Base-by-base conservation (phyloP, 30 jellyfish, hydroid and myxozoan species). In the Sanderia malayensis region DNA sequence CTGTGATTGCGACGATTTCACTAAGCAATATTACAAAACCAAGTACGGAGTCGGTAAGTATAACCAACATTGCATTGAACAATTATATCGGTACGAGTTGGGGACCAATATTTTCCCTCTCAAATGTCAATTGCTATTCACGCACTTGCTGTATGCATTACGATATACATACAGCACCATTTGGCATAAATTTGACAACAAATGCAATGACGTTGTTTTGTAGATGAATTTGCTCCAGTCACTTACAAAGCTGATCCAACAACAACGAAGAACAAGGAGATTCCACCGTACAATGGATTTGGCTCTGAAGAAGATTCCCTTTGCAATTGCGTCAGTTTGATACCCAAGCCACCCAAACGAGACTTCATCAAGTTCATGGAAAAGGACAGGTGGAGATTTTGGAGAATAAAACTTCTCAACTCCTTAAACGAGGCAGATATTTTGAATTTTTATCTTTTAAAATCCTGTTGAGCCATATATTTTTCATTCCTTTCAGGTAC, bases 261-360 rank as follows among this genome's bases (percentile, higher is more conserved):
- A 0, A 57, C 83, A 44, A 31, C 37, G 31, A 67, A 83, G 20
- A 65, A 61, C 57, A 75, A 92, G 46, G 98, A 83, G 52, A 71
- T 76, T 22, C 96, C 96, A n/a, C 96, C 94, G n/a, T 90, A 90
- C 78, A 90, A 90, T 46, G 95, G 93, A 8, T 82, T 90, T 79
- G 98, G 98, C 1, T 90, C 96, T 1, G 98, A 90, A 68, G 98
- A 90, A 72, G 98, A 90, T 69, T 90, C 98, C 15, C 53, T 83
- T 15, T 70, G 93, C 65, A 90, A 90, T 66, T 82, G 98, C 76
- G 70, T 82, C 83, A 77, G 91, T 71, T 79, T 90, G 52, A 83
- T 83, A 2, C 98, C 98, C 4, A 82, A 82, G 44, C 98, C 98
- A 69, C 98, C 98, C n/a, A 83, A 58, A 70, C 83, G 91, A 64